Base-by-base conservation (phyloP, 2,888 invertebrate genomes). In the Heteromurus nitidus region DNA sequence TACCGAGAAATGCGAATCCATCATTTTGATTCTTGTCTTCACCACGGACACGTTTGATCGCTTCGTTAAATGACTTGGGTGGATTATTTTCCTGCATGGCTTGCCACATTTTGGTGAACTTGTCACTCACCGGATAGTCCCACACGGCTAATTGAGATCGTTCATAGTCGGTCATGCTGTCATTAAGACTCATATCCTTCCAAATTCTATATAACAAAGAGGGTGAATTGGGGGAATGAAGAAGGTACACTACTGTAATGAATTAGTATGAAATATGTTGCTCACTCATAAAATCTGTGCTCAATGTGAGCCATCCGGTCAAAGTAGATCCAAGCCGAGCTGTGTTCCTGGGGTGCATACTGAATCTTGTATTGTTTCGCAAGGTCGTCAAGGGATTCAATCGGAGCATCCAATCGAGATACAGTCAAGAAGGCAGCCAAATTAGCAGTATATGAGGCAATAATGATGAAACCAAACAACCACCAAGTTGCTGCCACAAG, bases 81-180 rank as follows among this genome's bases (percentile, higher is more conserved):
- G 98, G 91, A 0, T 92, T 93, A 0, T 97, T 95, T 87, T 94
- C 93, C 88, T 93, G 92, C 96, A 98, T 99, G 0, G 96, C 96
- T 89, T 97, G 96, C 95, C 98, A 98, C 94, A 99, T 97, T 90
- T 98, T 99, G 50, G 97, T 98, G 89, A 97, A 99, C 88, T 97
- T 98, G 90, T 99, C 98, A 88, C 97, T 97, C 0, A 99, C 97
- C 0, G 99, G 99, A 89, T 99, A 99, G 89, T 99, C 98, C 98
- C 98, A 99, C 0, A 99, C 99, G 0, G 99, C 98, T 18, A 98
- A 90, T 89, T 97, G 96, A 0, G 98, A 95, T 31, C 98, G 91
- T 88, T 98, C 97, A 3, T 96, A 92, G 79, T 96, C 95, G 24
- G 94, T 93, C 68, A 98, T 90, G 72, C 96, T 96, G 90, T 98